These are phyloP conservation scores for Alcis repandata DNA, from an alignment of 2,888 invertebrate genomes.

Conservation along the genomic window DNA sequence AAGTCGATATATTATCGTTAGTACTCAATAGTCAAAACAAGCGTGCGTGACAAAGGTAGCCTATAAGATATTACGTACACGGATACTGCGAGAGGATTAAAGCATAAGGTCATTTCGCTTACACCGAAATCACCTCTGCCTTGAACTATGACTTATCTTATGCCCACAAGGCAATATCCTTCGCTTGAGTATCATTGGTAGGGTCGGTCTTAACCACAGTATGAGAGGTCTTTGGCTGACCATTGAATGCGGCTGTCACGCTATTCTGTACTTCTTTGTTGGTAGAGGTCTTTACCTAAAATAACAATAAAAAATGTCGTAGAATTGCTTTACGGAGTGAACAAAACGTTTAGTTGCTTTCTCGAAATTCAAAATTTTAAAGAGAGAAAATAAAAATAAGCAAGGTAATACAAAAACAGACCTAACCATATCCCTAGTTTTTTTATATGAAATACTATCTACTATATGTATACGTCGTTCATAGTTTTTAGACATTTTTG, in stretches of 20 bases:
- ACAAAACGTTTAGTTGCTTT: no score
- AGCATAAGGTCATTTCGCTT: slow-evolving; percentile 32
- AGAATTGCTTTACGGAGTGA: no score
- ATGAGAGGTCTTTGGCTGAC: neutral
- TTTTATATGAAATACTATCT: no score
- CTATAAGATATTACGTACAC: slow-evolving; percentile 12
- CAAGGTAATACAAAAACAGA: no score
- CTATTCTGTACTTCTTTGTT: slow-evolving; percentile 1
- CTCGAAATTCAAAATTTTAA: no score
- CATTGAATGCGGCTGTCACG: neutral
- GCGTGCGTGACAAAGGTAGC: slow-evolving; percentile 28
- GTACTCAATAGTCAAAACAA: slow-evolving; percentile 10
- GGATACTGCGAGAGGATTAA: slow-evolving; percentile 29
- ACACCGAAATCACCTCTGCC: slow-evolving; percentile 25
- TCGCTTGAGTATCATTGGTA: slow-evolving; percentile 12
- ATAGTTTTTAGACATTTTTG: no score
- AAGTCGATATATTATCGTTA: neutral
- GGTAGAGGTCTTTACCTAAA: neutral
- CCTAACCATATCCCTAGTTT: no score
- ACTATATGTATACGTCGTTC: no score
- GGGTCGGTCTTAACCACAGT: neutral
- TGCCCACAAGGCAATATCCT: slow-evolving; percentile 20
- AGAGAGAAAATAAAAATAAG: no score
- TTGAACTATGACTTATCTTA: slow-evolving; percentile 34
- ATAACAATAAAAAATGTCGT: neutral